Base-by-base conservation (phyloP, 1,140 invertebrate species). In the Camponotus floridanus region DNA sequence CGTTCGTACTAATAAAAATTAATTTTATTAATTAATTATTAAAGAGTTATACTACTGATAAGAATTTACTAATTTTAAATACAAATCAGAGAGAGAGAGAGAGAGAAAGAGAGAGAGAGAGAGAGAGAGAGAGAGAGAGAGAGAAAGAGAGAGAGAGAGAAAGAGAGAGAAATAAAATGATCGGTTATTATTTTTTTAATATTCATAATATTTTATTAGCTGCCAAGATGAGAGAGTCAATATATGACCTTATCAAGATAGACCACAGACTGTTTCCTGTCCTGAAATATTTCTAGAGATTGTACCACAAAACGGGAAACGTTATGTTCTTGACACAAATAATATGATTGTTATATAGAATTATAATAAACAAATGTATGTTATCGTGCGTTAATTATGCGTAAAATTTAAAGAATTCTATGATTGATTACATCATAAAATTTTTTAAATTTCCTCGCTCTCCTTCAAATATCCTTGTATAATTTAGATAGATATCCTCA, bases 201-300 rank as follows among this genome's bases (percentile, higher is more conserved):
- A 64, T 76, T 33, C 5, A 45, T 33, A 6, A 33, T 31, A 62
- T 36, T 45, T 64, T 7, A 64, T 18, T 55, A 55, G 13, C 13
- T 55, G 8, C 67, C 64, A 18, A 57, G 39, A 51, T 2, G 8
- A 55, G 42, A 26, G 33, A 21, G 3, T 21, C 61, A 33, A 13
- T 65, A n/a, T 65, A 33, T 33, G 6, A 65, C 13, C 4, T 65
- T 55, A 68, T 79, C 62, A 61, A 8, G 8, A 62, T 45, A 79
- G n/a, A 67, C 45, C 76, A 42, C 26, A 26, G 26, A 26, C 73
- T 55, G n/a, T 59, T 79, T 79, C 45, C 42, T 67, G 3, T 67
- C 26, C 11, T 42, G 8, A n/a, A 67, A 79, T 67, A 79, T 55
- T 68, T 79, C 11, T 13, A 21, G 18, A 62, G 18, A 62, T 55